Conservation (phyloP, 1,140 invertebrate genomes). For the Drosophila nigrodunni region DNA sequence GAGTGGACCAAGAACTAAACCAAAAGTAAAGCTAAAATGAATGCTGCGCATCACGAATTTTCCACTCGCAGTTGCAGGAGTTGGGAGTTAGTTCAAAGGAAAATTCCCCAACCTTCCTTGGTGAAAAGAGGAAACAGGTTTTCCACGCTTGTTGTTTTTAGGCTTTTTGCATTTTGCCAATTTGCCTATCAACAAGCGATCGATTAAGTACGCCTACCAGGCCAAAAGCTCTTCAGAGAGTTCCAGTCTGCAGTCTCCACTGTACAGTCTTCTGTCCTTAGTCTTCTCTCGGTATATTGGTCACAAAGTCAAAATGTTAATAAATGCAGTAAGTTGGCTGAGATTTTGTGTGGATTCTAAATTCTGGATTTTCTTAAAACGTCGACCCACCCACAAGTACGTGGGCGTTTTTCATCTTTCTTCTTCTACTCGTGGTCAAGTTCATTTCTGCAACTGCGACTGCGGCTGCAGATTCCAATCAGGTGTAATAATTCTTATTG, state of each 20-base stretch:
- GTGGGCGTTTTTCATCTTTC: constrained; percentile 40
- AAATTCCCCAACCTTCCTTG: constrained; percentile 4
- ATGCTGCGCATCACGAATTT: constrained; percentile 77
- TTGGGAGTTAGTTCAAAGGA: constrained; percentile 42
- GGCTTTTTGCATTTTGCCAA: constrained; percentile 73
- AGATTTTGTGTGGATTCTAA: constrained; percentile 4
- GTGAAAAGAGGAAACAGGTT: constrained; percentile 69
- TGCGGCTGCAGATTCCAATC: constrained; percentile 81
- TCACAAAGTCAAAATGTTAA: constrained; percentile 84
- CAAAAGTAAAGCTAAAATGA: constrained; percentile 55
- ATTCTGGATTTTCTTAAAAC: constrained; percentile 25
- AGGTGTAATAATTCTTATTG: constrained; percentile 85
- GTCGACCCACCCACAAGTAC: constrained; percentile 72
- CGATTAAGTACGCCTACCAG: constrained; percentile 83
- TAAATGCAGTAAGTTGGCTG: constrained; percentile 68
- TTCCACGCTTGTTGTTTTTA: constrained; percentile 19
- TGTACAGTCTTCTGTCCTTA: background rate
- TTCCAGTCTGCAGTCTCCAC: background rate
- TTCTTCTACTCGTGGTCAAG: constrained; percentile 64
- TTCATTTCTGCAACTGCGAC: constrained; percentile 52
- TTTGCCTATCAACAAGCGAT: constrained; percentile 85
- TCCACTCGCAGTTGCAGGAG: constrained; percentile 35
- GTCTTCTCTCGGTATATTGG: constrained; percentile 63
- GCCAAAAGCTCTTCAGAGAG: constrained; percentile 23
- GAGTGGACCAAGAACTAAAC: constrained; percentile 77